A percentile compares a stretch with the other conserved stretches of the same genome.
These are phyloP conservation scores for Philypnodon macrostomus DNA, from an alignment of 2,797 vertebrate species.

Conservation along the genomic window DNA sequence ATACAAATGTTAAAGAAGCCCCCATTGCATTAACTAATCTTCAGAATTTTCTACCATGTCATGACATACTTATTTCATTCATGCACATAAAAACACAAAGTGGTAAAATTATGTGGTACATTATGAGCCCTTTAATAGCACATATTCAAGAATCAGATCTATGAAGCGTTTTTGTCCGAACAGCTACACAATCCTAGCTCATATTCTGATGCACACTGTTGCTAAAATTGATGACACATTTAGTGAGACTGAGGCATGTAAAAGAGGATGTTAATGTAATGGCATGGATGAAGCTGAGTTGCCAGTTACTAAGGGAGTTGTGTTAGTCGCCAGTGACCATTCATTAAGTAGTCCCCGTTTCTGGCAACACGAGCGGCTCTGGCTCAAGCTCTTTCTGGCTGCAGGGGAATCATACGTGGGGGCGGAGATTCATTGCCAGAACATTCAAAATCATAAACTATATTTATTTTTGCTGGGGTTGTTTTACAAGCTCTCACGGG, in stretches of 20 bases:
- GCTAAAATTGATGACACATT: neutral
- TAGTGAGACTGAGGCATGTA: neutral
- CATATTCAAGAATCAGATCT: too few relatives aligned
- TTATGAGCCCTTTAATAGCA: too few relatives aligned
- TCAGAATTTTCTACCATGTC: too few relatives aligned
- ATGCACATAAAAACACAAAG: too few relatives aligned
- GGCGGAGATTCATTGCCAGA: constrained; percentile 41
- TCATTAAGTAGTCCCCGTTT: constrained; percentile 76
- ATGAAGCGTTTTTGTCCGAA: too few relatives aligned
- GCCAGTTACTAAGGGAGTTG: constrained; percentile 52
- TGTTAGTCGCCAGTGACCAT: constrained; percentile 53
- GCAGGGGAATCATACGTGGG: constrained; percentile 51
- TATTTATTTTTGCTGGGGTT: constrained; percentile 8
- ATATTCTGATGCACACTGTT: neutral
- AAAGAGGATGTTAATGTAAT: constrained; percentile 37
- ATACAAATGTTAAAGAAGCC: neutral
- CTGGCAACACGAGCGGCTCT: constrained; percentile 86
- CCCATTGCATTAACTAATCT: too few relatives aligned
- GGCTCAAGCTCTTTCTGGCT: constrained; percentile 46
- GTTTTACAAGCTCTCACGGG: constrained; percentile 13
- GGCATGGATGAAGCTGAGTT: constrained; percentile 31
- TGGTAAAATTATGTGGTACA: too few relatives aligned
- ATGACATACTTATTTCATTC: too few relatives aligned
- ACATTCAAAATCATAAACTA: constrained; percentile 26
- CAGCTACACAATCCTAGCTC: neutral